Evolutionary conservation across 2,888 invertebrate species (phyloP).

Genomic region (Macrophya annulata): DNA sequence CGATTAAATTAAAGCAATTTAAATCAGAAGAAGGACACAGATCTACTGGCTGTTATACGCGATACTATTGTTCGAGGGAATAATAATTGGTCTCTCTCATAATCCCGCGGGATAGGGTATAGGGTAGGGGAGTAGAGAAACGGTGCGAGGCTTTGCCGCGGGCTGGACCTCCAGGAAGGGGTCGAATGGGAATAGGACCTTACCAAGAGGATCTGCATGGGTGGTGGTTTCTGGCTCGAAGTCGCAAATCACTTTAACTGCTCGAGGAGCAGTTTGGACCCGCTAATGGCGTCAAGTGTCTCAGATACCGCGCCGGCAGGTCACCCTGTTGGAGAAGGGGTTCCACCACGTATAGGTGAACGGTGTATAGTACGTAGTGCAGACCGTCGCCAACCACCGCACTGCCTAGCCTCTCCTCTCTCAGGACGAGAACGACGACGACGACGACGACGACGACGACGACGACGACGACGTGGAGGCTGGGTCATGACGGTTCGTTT

Average conservation of each 20-base stretch:
- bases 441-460: slow-evolving; percentile 28
- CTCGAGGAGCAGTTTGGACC: slow-evolving; percentile 76
- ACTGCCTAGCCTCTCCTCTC: not conserved
- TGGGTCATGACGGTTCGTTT: slow-evolving; percentile 70
- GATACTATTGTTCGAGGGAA: slow-evolving; percentile 67
- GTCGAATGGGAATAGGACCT: slow-evolving; percentile 57
- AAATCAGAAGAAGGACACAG: slow-evolving; percentile 47
- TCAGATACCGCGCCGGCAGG: slow-evolving; percentile 73
- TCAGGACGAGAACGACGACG: slow-evolving; percentile 37
- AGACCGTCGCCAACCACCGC: slow-evolving; percentile 29
- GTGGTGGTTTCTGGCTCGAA: slow-evolving; percentile 67
- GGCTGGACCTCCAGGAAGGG: slow-evolving; percentile 52
- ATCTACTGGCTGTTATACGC: slow-evolving; percentile 52
- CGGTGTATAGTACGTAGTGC: not conserved
- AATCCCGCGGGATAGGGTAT: slow-evolving; percentile 63
- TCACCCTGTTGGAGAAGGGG: slow-evolving; percentile 67
- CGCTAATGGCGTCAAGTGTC: slow-evolving; percentile 79
- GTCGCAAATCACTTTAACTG: slow-evolving; percentile 79
- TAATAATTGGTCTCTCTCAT: slow-evolving; percentile 70
- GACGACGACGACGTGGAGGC: slow-evolving; percentile 54
- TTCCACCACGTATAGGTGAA: slow-evolving; percentile 21
- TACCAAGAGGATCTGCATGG: slow-evolving; percentile 62
- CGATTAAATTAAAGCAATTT: slow-evolving; percentile 47
- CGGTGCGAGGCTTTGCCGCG: slow-evolving; percentile 59
- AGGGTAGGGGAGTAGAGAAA: slow-evolving; percentile 52